Conservation (phyloP, 1,140 invertebrate species). For the Eupristina koningsbergeri region DNA sequence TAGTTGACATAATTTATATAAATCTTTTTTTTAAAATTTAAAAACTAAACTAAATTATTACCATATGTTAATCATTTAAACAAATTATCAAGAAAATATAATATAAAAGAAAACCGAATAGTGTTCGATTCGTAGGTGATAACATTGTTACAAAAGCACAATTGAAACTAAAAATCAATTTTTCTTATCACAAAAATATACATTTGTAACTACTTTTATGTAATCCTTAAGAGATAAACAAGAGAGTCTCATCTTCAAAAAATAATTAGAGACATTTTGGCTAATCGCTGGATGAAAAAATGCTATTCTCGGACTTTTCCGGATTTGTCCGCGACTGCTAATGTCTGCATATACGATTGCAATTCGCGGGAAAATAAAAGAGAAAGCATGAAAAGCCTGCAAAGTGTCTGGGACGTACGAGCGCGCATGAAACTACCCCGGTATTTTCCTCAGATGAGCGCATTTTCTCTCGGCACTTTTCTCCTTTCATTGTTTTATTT, state of each 20-base stretch:
- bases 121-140: too few species aligned
- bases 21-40: too few species aligned
- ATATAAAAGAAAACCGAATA: too few species aligned
- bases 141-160: too few species aligned
- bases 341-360: not conserved
- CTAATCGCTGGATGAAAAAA: constrained; percentile 15
- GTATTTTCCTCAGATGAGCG: not conserved
- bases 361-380: not conserved
- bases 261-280: not conserved
- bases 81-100: too few species aligned
- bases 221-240: not conserved
- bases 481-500: not conserved
- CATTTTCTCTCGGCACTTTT: not conserved
- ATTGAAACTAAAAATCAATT: not conserved
- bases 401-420: not conserved
- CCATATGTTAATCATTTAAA: too few species aligned
- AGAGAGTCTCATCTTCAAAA: not conserved
- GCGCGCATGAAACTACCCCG: not conserved
- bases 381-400: not conserved
- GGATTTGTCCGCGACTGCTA: not conserved
- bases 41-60: too few species aligned
- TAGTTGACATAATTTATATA: too few species aligned
- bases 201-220: not conserved
- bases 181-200: not conserved
- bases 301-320: not conserved